These are phyloP conservation scores for Steinernema scapterisci DNA, from an alignment of 2,888 invertebrate genomes.

Conservation along the genomic window DNA sequence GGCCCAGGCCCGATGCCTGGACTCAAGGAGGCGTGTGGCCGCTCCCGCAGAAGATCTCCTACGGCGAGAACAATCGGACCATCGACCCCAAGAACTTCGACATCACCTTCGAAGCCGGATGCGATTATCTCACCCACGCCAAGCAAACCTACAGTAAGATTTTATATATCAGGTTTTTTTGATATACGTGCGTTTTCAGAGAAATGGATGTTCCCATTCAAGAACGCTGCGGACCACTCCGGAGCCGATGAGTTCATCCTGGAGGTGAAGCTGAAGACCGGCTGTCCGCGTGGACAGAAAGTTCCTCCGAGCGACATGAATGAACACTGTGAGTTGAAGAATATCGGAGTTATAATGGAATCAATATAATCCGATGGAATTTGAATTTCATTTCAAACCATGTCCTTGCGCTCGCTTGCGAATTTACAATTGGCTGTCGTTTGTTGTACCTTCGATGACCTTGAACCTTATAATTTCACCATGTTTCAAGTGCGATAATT, in stretches of 20 bases:
- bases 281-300: neutral
- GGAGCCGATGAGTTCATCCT: constrained; percentile 11
- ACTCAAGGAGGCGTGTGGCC: constrained; percentile 39
- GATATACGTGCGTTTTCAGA: neutral
- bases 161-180: neutral
- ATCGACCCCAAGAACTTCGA: constrained; percentile 13
- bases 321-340: constrained; percentile 22
- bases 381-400: too few relatives aligned
- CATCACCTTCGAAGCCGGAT: constrained; percentile 1
- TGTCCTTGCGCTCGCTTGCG: too few relatives aligned
- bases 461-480: too few relatives aligned
- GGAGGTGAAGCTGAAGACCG: neutral
- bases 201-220: constrained; percentile 15
- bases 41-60: constrained; percentile 38
- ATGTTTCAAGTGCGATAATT: too few relatives aligned
- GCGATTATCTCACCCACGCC: neutral
- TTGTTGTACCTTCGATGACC: too few relatives aligned
- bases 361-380: too few relatives aligned
- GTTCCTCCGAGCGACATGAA: constrained; percentile 28
- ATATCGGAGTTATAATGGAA: too few relatives aligned
- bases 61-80: constrained; percentile 55
- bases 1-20: constrained; percentile 12
- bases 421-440: too few relatives aligned
- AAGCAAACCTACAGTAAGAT: constrained; percentile 10
- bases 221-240: neutral